A percentile compares a stretch with the other conserved stretches of the same genome.
phyloP scores from a whole-genome alignment of 2,113 vertebrate genomes.

The Lasiurus borealis region DNA sequence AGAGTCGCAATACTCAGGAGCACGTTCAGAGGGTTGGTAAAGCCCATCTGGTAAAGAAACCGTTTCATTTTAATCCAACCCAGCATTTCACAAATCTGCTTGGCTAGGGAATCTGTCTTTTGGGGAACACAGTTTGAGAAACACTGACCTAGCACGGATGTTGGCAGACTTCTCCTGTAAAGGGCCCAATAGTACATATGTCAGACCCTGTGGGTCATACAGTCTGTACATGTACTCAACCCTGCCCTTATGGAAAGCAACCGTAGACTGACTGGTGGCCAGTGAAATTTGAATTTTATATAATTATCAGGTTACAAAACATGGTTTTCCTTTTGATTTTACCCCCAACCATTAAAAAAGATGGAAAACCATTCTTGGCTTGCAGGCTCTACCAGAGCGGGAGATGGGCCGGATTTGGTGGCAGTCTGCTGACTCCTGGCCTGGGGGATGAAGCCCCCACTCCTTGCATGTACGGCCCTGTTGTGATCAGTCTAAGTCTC shows the following conservation, averaged over 20 bases:
- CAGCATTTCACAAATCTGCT: neutral
- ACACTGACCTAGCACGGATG: neutral
- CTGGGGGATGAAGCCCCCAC: neutral
- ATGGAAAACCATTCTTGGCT: neutral
- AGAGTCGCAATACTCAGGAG: neutral
- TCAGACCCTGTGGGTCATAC: neutral
- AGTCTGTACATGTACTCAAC: neutral
- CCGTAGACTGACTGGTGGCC: neutral
- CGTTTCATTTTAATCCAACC: neutral
- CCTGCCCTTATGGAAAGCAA: neutral
- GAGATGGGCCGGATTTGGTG: neutral
- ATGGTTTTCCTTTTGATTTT: neutral
- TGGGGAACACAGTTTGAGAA: slow-evolving; percentile 5
- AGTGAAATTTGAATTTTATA: neutral
- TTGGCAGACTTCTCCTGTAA: neutral
- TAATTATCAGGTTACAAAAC: slow-evolving; percentile 24
- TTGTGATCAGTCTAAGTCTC: neutral
- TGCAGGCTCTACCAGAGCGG: neutral
- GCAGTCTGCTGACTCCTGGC: neutral
- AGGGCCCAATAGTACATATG: neutral
- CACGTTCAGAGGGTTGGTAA: neutral
- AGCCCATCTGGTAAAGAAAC: neutral
- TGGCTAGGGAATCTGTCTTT: neutral
- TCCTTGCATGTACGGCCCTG: neutral
- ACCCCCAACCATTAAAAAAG: neutral